Percentiles rank a stretch among this genome's conserved stretches.
phyloP scores from a whole-genome alignment of 2,113 vertebrate genomes.

The Chauna torquata region DNA sequence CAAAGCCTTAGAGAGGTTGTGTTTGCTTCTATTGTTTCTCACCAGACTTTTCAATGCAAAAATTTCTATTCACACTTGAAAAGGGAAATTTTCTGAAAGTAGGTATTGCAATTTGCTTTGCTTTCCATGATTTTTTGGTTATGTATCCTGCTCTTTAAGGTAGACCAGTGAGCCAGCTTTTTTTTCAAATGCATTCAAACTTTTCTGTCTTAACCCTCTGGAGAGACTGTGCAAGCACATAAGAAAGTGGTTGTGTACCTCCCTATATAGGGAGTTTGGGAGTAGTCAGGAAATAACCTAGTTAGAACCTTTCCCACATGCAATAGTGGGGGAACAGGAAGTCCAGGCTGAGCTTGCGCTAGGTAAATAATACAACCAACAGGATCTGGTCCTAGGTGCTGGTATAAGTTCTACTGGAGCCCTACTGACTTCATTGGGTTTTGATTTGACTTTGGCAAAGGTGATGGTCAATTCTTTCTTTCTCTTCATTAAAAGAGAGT shows the following conservation, averaged over 20 bases:
- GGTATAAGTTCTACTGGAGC: not conserved
- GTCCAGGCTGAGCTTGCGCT: not conserved
- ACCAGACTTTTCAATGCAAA: not conserved
- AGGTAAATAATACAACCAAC: not conserved
- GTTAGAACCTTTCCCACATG: not conserved
- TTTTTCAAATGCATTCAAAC: not conserved
- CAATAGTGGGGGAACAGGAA: not conserved
- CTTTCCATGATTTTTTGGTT: not conserved
- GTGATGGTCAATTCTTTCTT: not conserved
- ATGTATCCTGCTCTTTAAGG: not conserved
- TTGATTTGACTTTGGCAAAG: not conserved
- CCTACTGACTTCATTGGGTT: not conserved
- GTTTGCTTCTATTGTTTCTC: not conserved
- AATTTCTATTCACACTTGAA: not conserved
- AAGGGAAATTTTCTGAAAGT: not conserved
- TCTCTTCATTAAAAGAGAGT: not conserved
- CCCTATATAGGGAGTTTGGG: not conserved
- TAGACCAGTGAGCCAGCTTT: not conserved
- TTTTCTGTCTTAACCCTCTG: not conserved
- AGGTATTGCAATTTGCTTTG: not conserved
- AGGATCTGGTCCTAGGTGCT: not conserved
- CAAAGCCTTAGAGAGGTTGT: not conserved
- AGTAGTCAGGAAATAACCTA: not conserved
- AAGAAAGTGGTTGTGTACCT: not conserved
- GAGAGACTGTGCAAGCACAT: rapidly evolving